Evolutionary conservation across 2,888 invertebrate genomes (phyloP), one percentile per base, ranked within the genome.

Genomic region (Drosophila kambysellisi): DNA sequence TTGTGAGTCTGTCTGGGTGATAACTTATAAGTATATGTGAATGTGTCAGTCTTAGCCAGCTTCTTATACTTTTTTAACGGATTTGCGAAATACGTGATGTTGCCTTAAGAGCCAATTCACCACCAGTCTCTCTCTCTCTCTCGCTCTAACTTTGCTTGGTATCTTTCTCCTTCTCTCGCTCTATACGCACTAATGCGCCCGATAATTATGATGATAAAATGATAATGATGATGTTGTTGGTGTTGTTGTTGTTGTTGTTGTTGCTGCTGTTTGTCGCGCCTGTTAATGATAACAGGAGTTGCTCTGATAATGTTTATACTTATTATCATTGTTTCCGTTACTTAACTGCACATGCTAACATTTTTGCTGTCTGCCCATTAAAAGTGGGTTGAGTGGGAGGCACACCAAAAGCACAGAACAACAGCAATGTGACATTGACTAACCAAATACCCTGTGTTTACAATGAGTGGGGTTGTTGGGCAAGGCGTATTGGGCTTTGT

Each of bases 191-290:
- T 88, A 81, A 82, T 85, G 81, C 76, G 71, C 73, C 62, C 76
- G 48, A 85, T 88, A 88, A 87, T 88, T 88, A 85, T 90, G 86
- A 87, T 88, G 86, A 89, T 89, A 87, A 81, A 84, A 87, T 86
- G 78, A 80, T 87, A 82, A 80, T 84, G 81, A 63, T 64, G 52
- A 33, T 61, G 62, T 2, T 46, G 30, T 6, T 63, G 66, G n/a
- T 76, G 52, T 11, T 30, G 20, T 29, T 71, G 56, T 29, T 60
- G 25, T 25, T 43, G 50, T 11, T 43, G 51, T 39, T 69, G 75
- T 30, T 61, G n/a, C n/a, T n/a, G n/a, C n/a, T n/a, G 41, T 35
- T 70, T 66, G 79, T 78, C 52, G 58, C 61, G 70, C 70, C 70
- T 76, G 67, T 69, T 89, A 81, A 89, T 89, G 82, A 82, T 81